Percentiles rank a stretch among this genome's conserved stretches.
Evolutionary conservation across 2,113 vertebrate genomes (phyloP).

Genomic region (Romanogobio albipinnatus): DNA sequence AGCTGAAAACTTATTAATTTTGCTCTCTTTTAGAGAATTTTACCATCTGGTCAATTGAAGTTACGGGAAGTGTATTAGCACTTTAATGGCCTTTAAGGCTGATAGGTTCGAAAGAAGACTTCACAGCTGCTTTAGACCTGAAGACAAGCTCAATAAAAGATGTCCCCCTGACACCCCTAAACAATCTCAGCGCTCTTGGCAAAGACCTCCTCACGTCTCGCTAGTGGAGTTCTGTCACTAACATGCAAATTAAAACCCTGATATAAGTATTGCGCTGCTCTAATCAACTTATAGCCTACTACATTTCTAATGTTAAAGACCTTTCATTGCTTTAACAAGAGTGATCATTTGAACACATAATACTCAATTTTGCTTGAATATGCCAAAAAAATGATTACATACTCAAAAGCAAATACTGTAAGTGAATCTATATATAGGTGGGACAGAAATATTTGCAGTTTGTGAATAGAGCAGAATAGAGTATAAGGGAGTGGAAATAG

Average conservation of each 20-base stretch:
- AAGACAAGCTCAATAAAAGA: conserved; percentile 31
- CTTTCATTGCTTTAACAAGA: not conserved
- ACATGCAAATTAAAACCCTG: conserved; percentile 9
- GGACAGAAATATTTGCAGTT: no score
- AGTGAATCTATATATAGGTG: no score
- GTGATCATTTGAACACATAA: not conserved
- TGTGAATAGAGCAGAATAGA: no score
- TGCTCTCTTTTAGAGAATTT: conserved; percentile 33
- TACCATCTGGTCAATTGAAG: conserved; percentile 25
- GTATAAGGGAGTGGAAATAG: no score
- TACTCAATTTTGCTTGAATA: not conserved
- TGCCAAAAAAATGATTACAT: not conserved
- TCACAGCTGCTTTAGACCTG: conserved; percentile 13
- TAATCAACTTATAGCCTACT: conserved; percentile 5
- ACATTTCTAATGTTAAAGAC: not conserved
- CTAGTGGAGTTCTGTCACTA: not conserved
- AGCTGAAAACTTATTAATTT: conserved; percentile 15
- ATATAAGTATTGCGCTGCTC: not conserved
- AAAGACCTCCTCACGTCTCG: conserved; percentile 20
- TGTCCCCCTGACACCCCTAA: conserved; percentile 40
- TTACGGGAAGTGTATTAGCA: conserved; percentile 47
- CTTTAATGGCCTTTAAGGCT: conserved; percentile 49
- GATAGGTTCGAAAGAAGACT: conserved; percentile 17
- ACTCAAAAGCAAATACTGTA: no score
- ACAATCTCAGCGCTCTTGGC: conserved; percentile 21